Base-by-base conservation (phyloP, 2,888 invertebrate genomes). In the Xestoiulus laeticollis region DNA sequence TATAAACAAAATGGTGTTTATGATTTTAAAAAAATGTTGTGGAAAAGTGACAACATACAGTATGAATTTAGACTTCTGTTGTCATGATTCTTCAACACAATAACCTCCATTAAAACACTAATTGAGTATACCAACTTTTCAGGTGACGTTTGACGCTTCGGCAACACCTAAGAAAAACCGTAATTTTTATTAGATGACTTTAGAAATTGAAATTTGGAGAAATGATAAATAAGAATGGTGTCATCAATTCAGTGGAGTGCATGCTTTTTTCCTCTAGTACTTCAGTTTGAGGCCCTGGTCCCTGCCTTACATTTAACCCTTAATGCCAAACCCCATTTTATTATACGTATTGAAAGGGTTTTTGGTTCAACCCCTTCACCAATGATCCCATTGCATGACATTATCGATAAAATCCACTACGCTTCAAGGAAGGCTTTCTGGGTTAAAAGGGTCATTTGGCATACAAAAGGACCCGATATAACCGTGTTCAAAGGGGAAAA, bases 401-500 rank as follows among this genome's bases (percentile, higher is more conserved):
- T n/a, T 53, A 53, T 53, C 53, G 53, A 53, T n/a, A 53, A 53
- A n/a, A n/a, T 2, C 53, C n/a, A n/a, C 53, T 48, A 16, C 48
- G 19, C 53, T 53, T n/a, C 53, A 53, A n/a, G 53, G 53, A 6
- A 53, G 53, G 53, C 53, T 53, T 53, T 53, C n/a, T n/a, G 53
- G n/a, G 53, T 53, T 53, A 53, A 53, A 53, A 53, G 53, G 53
- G 53, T 53, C 53, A 53, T n/a, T n/a, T n/a, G n/a, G n/a, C n/a
- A n/a, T n/a, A n/a, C n/a, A n/a, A n/a, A n/a, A n/a, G n/a, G n/a
- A n/a, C n/a, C n/a, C n/a, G n/a, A n/a, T n/a, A n/a, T n/a, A n/a
- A n/a, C n/a, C n/a, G n/a, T n/a, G n/a, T n/a, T n/a, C n/a, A n/a
- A n/a, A n/a, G n/a, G n/a, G n/a, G n/a, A n/a, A n/a, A n/a, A n/a